Conservation (phyloP, 2,113 vertebrate species). For the Noctilio leporinus region DNA sequence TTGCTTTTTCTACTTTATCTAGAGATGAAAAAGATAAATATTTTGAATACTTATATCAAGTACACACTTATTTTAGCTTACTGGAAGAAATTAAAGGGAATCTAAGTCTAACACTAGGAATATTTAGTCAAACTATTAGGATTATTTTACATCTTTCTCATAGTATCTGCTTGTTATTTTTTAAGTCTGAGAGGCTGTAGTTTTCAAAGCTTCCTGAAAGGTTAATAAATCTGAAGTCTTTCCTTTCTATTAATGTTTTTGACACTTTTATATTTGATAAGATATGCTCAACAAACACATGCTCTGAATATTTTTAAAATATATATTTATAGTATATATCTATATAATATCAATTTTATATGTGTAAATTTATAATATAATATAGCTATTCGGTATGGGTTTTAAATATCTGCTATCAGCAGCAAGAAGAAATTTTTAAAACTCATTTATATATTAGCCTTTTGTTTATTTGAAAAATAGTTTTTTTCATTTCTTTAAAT, state of each 20-base stretch:
- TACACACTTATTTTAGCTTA: not conserved
- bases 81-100: not conserved
- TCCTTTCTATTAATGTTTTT: constrained; percentile 1
- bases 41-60: constrained; percentile 4
- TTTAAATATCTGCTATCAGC: not conserved
- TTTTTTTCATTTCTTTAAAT: not conserved
- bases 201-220: constrained; percentile 7
- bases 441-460: fast-evolving
- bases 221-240: not conserved
- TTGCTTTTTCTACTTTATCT: not conserved
- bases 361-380: fast-evolving
- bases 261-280: not conserved
- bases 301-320: not conserved
- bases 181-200: not conserved
- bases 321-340: not conserved
- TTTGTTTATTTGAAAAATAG: not conserved
- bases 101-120: not conserved
- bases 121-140: not conserved
- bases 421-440: not conserved
- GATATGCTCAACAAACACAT: not conserved
- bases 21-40: not conserved
- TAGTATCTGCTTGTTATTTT: not conserved
- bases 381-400: not conserved
- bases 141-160: not conserved
- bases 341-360: not conserved